phyloP scores from a whole-genome alignment of 2,797 vertebrate species.

The Picus viridis region DNA sequence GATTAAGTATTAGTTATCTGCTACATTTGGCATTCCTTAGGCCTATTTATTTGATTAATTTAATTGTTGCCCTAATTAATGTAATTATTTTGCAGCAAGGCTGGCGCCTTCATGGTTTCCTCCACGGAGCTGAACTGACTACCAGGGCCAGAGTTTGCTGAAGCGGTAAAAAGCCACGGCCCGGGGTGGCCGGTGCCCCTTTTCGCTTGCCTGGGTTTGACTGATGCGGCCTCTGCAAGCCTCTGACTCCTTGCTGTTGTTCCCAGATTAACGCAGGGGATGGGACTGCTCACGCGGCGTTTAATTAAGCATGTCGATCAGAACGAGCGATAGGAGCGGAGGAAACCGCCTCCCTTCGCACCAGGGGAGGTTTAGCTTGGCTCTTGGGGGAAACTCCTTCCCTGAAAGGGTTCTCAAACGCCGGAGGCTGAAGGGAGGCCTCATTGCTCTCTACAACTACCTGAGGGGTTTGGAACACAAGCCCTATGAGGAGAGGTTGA shows the following conservation, averaged over 20 bases:
- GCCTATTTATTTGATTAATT: slow-evolving; percentile 68
- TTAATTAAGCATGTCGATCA: background rate
- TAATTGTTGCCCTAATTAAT: slow-evolving; percentile 61
- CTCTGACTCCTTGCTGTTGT: background rate
- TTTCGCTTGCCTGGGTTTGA: background rate
- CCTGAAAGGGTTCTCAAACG: too few species aligned
- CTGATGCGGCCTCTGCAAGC: background rate
- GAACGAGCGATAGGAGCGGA: too few species aligned
- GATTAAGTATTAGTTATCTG: slow-evolving; percentile 51
- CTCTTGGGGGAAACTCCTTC: too few species aligned
- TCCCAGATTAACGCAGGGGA: background rate
- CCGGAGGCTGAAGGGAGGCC: too few species aligned
- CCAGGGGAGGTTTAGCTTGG: too few species aligned
- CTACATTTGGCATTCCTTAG: slow-evolving; percentile 19
- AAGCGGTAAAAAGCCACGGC: background rate
- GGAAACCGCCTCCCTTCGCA: too few species aligned
- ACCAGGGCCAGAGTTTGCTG: background rate
- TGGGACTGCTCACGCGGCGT: background rate
- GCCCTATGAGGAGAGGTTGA: too few species aligned
- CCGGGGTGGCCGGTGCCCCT: background rate
- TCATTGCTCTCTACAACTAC: too few species aligned
- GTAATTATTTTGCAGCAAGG: slow-evolving; percentile 51
- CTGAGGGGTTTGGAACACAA: too few species aligned
- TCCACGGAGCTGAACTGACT: background rate
- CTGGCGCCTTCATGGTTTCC: background rate